Conservation (phyloP, 2,888 invertebrate genomes). For the Spicauda simplicius region DNA sequence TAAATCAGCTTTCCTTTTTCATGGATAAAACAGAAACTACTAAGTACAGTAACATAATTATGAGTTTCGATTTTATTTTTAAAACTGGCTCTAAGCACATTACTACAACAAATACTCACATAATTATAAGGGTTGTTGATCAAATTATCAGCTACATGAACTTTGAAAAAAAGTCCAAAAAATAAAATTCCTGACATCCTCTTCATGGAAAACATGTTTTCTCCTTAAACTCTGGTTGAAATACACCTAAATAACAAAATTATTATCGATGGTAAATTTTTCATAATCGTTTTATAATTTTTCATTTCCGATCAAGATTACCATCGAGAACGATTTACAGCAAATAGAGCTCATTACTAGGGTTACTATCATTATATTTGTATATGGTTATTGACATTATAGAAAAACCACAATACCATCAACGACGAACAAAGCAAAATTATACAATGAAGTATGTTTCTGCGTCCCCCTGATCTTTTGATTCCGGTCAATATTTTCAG, state of each 20-base stretch:
- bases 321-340: background rate
- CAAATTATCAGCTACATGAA: background rate
- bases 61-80: too few relatives aligned
- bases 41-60: too few relatives aligned
- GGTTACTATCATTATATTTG: background rate
- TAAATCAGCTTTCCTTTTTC: too few relatives aligned
- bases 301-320: background rate
- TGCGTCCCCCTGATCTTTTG: slow-evolving; percentile 54
- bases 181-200: background rate
- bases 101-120: background rate
- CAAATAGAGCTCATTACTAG: background rate
- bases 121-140: background rate
- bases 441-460: too few relatives aligned
- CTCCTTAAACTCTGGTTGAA: background rate
- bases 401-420: too few relatives aligned
- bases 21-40: too few relatives aligned
- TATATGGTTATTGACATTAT: background rate
- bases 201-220: background rate
- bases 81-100: too few relatives aligned
- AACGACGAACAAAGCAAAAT: too few relatives aligned
- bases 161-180: background rate
- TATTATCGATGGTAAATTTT: background rate
- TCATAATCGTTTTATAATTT: slow-evolving; percentile 18
- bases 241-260: background rate
- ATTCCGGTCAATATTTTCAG: slow-evolving; percentile 56